Percentiles rank a stretch among this genome's conserved stretches.
Conservation (phyloP, 2,888 invertebrate genomes). For the Villa cingulata region DNA sequence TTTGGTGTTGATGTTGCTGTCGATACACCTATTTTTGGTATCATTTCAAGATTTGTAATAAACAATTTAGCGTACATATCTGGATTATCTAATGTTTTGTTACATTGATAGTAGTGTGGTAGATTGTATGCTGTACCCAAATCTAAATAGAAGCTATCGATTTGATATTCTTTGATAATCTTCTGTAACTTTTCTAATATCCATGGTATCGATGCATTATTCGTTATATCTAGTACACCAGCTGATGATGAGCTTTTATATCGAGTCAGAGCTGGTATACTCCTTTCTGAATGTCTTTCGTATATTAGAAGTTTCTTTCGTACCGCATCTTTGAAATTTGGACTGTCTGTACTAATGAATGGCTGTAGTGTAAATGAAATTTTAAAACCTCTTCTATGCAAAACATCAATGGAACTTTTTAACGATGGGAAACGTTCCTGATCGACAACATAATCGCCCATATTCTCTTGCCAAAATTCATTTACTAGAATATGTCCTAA, state of each 20-base stretch:
- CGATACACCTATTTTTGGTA: constrained; percentile 60
- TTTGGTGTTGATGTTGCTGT: constrained; percentile 69
- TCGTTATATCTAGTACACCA: constrained; percentile 76
- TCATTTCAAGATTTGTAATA: constrained; percentile 48
- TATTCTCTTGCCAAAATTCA: constrained; percentile 70
- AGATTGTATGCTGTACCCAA: constrained; percentile 70
- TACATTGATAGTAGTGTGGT: constrained; percentile 74
- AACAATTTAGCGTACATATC: constrained; percentile 71
- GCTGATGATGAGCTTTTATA: constrained; percentile 71
- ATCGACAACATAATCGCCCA: constrained; percentile 81
- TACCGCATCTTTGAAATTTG: constrained; percentile 68
- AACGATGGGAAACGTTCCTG: constrained; percentile 59
- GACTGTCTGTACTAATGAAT: constrained; percentile 74
- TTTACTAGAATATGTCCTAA: constrained; percentile 67
- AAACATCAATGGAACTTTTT: constrained; percentile 61
- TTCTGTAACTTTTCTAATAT: constrained; percentile 54
- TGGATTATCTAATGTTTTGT: constrained; percentile 58
- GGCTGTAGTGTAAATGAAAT: constrained; percentile 84
- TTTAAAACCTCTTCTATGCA: constrained; percentile 72
- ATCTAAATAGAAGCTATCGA: constrained; percentile 76
- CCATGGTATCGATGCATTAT: constrained; percentile 70
- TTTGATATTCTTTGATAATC: constrained; percentile 56
- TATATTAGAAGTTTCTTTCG: constrained; percentile 58
- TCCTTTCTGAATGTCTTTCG: constrained; percentile 62
- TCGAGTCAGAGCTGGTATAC: constrained; percentile 69